Base-by-base conservation (phyloP, 2,113 vertebrate species). In the Dendropsophus ebraccatus region DNA sequence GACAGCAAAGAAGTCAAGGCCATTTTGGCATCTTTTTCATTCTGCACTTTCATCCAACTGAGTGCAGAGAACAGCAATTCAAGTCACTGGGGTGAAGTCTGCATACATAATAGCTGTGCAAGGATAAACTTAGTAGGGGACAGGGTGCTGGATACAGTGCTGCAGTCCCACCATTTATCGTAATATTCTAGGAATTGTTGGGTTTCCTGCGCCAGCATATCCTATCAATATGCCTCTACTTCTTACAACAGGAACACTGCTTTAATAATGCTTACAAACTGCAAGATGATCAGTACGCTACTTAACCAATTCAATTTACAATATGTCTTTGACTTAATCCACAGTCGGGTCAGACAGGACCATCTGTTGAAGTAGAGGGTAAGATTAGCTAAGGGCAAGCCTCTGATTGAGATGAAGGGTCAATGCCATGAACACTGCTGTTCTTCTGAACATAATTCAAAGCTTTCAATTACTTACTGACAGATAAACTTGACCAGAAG, bases 371-470 rank as follows among this genome's bases (percentile, higher is more conserved):
- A 56, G 30, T 83, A 30, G 12, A 56, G 49, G 75, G 56, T 70
- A 30, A 25, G 8, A 70, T 79, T 70, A 69, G 45, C 58, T 84
- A 76, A 76, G 37, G 37, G 83, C 56, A 41, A 85, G 2, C 21
- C 74, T 80, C 60, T 21, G 28, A 79, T 86, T 70, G 56, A 79
- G 49, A 62, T 41, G 58, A 67, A 19, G 45, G 45, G 52, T 70
- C 60, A 56, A 54, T 62, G 50, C 30, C 30, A 52, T 21, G 49
- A 79, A 79, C 79, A 80, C 49, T 70, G 62, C 58, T 25, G n/a
- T 12, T 19, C 23, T 58, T 69, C 56, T 70, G 47, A 72, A 79
- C 19, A 80, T 70, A 79, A 80, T 17, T 78, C 28, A 70, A 35
- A 6, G 45, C 58, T 79, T 79, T 56, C 35, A 56, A 79, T 79